Conservation (phyloP, 1,140 invertebrate species). For the Arion vulgaris region DNA sequence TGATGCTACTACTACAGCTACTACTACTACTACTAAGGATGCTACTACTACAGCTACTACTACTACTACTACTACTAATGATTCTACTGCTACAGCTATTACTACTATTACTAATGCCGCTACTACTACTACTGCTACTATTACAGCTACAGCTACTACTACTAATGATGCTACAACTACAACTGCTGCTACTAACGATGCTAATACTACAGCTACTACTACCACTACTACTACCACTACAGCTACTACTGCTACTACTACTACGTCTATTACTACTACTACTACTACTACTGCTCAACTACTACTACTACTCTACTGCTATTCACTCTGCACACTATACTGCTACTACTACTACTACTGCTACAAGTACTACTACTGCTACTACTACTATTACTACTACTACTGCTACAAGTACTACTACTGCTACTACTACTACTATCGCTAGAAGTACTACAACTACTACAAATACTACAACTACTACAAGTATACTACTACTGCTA, state of each 20-base stretch:
- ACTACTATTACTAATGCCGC: background rate
- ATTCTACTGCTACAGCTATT: slow-evolving; percentile 3
- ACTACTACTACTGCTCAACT: too few species aligned
- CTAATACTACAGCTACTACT: background rate
- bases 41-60: background rate
- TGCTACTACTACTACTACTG: slow-evolving; percentile 6
- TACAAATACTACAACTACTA: background rate
- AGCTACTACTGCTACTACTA: slow-evolving; percentile 4
- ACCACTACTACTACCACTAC: slow-evolving; percentile 4
- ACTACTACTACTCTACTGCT: background rate
- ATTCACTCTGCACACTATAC: background rate
- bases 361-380: background rate
- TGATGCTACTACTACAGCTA: background rate
- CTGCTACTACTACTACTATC: background rate
- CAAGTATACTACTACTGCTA: background rate
- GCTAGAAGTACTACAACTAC: background rate
- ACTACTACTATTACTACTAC: background rate
- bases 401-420: background rate
- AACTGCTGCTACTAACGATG: background rate
- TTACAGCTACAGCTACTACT: background rate
- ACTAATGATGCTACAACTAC: background rate
- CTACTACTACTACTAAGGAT: background rate
- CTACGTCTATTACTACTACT: background rate
- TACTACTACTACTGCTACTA: slow-evolving; percentile 9
- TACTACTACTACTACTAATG: background rate